Evolutionary conservation across 92 coral and sea anemone genomes (phyloP), one percentile per base, ranked within the genome.

Genomic region (Umimayanthus chanpuru): DNA sequence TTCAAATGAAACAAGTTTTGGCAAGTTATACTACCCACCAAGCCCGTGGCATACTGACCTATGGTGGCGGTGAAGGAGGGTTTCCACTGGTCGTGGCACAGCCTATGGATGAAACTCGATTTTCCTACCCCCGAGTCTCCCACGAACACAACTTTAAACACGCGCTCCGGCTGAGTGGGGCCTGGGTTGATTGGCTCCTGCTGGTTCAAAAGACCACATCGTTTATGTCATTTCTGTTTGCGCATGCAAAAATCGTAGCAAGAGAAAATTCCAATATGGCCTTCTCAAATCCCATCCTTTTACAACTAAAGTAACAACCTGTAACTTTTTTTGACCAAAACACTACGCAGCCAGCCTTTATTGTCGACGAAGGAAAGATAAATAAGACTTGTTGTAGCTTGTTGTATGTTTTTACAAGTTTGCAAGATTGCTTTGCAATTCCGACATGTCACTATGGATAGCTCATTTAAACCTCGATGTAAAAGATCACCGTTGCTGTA

Each of bases 111-210:
- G 80, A 97, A 97, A 85, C 99, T 97, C 3, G 99, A 97, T 73
- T 97, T 97, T 11, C 99, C 99, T 41, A 97, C 99, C 25, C 99
- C 99, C 1, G 99, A 97, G 86, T 97, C 98, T 15, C 99, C 99
- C 21, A 97, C 96, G 76, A 97, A 95, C 29, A 97, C 98, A 20
- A 97, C 95, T 81, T 97, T 97, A 80, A 95, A 97, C 26, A 97
- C 97, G 68, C 99, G 92, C 61, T 95, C 97, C 5, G 98, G 95
- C 15, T 92, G 88, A 28, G 94, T 72, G 16, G 85, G 67, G 64
- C 29, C 77, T 44, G 87, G 77, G 66, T 26, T 49, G 76, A 68
- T 39, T 15, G 87, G 87, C 87, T 83, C 87, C 87, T 83, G 87
- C 87, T 83, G 87, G 87, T 70, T 71, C 76, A 81, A 81, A 49